Percentiles rank a stretch among this genome's conserved stretches.
Evolutionary conservation across 2,888 invertebrate species (phyloP).

Genomic region (Athripsodes cinereus): DNA sequence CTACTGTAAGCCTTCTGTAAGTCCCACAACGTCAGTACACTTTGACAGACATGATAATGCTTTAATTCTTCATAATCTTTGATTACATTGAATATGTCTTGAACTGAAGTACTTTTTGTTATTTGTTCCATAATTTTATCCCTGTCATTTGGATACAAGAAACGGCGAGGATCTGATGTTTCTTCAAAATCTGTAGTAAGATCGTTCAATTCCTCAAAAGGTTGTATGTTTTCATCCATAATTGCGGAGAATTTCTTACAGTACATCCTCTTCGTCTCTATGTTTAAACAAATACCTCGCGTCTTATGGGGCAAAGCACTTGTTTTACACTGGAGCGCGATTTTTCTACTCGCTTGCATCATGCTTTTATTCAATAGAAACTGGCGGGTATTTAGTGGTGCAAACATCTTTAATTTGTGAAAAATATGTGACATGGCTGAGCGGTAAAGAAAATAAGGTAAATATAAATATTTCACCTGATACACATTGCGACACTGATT

Average conservation of each 20-base stretch:
- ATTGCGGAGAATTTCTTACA: neutral
- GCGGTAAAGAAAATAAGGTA: too few relatives aligned
- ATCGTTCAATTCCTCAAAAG: neutral
- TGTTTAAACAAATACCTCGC: neutral
- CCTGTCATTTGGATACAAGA: neutral
- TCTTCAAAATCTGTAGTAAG: neutral
- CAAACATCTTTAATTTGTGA: neutral
- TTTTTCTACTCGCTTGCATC: neutral
- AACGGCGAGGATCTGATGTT: neutral
- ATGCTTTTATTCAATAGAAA: neutral
- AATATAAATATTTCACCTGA: too few relatives aligned
- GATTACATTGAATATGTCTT: neutral
- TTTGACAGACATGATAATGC: neutral
- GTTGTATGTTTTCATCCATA: neutral
- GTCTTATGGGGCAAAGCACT: neutral
- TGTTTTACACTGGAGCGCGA: neutral
- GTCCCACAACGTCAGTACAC: neutral
- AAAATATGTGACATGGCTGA: neutral
- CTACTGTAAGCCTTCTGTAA: neutral
- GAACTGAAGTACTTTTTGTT: neutral
- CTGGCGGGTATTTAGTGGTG: neutral
- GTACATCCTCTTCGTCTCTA: neutral
- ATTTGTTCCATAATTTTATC: neutral
- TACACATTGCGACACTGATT: too few relatives aligned
- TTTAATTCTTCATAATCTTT: neutral